Percentiles rank a stretch among this genome's conserved stretches.
Conservation (phyloP, 1,140 invertebrate genomes). For the Odontomachus brunneus region DNA sequence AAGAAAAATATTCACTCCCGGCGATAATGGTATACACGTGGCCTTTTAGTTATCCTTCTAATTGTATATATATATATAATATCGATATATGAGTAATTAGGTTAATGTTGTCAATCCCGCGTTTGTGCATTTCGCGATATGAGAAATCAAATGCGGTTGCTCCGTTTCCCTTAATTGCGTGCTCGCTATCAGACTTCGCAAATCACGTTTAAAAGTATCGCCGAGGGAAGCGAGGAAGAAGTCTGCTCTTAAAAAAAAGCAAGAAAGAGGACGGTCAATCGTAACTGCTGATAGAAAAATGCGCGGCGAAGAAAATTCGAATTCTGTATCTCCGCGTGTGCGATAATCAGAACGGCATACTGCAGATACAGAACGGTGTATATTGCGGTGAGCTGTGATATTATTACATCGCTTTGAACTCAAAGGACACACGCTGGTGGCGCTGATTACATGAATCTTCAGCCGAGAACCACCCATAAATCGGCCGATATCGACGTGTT, state of each 20-base stretch:
- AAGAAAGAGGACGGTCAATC: background rate
- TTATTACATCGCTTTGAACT: slow-evolving; percentile 43
- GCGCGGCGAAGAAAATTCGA: background rate
- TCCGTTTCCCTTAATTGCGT: background rate
- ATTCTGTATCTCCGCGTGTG: background rate
- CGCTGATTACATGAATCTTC: slow-evolving; percentile 45
- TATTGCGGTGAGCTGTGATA: slow-evolving; percentile 19
- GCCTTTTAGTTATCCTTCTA: background rate
- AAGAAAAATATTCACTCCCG: background rate
- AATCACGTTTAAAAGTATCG: too few relatives aligned
- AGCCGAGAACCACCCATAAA: slow-evolving; percentile 27
- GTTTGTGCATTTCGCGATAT: too few relatives aligned
- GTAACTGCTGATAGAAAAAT: background rate
- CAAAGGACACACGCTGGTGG: slow-evolving; percentile 20
- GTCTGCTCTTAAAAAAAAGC: background rate
- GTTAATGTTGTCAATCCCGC: background rate
- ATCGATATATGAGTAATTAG: slow-evolving; percentile 29
- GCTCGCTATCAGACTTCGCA: background rate
- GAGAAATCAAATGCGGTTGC: too few relatives aligned
- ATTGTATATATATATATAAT: too few relatives aligned
- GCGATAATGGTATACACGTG: background rate
- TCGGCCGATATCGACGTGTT: slow-evolving; percentile 36
- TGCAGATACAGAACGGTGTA: too few relatives aligned
- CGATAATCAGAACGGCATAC: background rate
- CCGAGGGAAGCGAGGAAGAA: background rate